Conservation (phyloP, 2,113 vertebrate genomes). For the Hepsetus odoe region DNA sequence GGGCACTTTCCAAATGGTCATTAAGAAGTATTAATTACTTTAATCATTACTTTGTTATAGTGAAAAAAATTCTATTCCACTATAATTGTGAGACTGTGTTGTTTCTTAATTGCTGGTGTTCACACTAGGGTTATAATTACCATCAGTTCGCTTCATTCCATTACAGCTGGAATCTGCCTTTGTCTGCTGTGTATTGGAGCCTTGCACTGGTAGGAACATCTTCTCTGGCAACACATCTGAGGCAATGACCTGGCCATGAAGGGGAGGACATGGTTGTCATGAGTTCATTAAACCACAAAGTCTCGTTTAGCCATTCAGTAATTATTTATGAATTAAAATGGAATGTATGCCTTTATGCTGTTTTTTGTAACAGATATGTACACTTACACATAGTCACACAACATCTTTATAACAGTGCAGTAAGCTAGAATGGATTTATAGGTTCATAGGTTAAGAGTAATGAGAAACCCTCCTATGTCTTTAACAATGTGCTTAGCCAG, state of each 20-base stretch:
- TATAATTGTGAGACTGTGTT: not conserved
- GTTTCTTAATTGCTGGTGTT: conserved; percentile 37
- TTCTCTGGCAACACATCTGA: conserved; percentile 88
- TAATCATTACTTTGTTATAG: too few species aligned
- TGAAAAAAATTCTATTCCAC: too few species aligned
- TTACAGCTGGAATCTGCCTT: conserved; percentile 64
- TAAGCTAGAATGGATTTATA: too few species aligned
- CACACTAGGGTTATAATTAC: conserved; percentile 68
- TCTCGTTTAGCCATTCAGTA: conserved; percentile 36
- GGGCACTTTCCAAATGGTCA: too few species aligned
- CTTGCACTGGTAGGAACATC: conserved; percentile 83
- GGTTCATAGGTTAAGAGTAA: conserved; percentile 56
- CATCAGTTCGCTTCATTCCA: conserved; percentile 78
- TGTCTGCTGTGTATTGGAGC: conserved; percentile 49
- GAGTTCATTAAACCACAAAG: conserved; percentile 37
- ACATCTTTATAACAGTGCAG: too few species aligned
- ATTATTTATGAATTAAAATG: conserved; percentile 36
- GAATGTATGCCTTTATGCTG: conserved; percentile 27
- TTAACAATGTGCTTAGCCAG: conserved; percentile 51
- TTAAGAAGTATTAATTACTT: too few species aligned
- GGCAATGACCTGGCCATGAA: conserved; percentile 80
- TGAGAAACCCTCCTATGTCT: conserved; percentile 44
- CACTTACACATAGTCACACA: too few species aligned
- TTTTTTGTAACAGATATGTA: conserved; percentile 4
- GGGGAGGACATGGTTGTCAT: conserved; percentile 16